Percentiles rank a stretch among this genome's conserved stretches.
Conservation (phyloP, 2,888 invertebrate genomes). For the Cerastis leucographa region DNA sequence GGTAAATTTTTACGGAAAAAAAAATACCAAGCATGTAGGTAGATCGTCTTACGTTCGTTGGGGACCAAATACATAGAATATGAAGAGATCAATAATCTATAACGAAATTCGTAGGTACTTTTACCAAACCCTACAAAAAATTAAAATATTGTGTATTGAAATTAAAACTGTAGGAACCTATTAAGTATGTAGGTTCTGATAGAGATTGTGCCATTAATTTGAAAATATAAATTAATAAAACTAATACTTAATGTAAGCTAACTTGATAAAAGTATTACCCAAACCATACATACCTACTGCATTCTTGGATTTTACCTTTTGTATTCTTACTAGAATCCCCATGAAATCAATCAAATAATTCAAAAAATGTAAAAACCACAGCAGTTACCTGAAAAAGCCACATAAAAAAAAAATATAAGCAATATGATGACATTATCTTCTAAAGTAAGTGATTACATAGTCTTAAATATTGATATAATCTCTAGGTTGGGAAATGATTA, state of each 20-base stretch:
- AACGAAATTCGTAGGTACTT: not conserved
- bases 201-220: too few relatives aligned
- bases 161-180: not conserved
- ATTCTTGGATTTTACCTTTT: not conserved
- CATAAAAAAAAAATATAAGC: not conserved
- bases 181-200: not conserved
- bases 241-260: not conserved
- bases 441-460: constrained; percentile 2
- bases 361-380: not conserved
- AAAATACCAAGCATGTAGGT: constrained; percentile 23
- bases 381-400: not conserved
- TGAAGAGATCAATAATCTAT: not conserved
- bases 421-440: not conserved
- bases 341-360: not conserved
- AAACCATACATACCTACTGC: not conserved
- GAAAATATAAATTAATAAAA: not conserved
- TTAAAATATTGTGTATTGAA: not conserved
- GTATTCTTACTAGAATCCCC: constrained; percentile 7
- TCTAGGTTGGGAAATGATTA: constrained; percentile 10
- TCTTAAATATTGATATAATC: not conserved
- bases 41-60: constrained; percentile 12
- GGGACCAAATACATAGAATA: not conserved
- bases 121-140: not conserved
- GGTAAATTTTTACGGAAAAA: not conserved
- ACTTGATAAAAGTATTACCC: not conserved